Evolutionary conservation across 2,888 invertebrate species (phyloP), one percentile per base, ranked within the genome.

Genomic region (Nomada ruficornis): DNA sequence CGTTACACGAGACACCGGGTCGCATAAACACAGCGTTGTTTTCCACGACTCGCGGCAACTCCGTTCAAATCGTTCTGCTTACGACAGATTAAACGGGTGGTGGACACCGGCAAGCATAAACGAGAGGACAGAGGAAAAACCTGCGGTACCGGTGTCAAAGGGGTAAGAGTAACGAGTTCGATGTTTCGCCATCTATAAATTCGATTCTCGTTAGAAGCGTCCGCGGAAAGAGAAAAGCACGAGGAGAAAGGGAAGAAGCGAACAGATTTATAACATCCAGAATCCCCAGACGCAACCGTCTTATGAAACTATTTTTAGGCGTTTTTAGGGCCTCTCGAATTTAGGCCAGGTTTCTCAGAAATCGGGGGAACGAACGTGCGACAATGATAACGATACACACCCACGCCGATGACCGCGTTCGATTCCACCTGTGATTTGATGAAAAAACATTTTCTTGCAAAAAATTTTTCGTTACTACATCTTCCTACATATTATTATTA

Each of bases 231-330:
- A 72, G 69, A 64, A 79, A 72, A 78, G 42, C 18, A 62, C 55
- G 69, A 73, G 77, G 69, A 71, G 77, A 80, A 80, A 74, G 73
- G 77, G 82, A 77, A 80, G 70, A 71, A 77, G 83, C 73, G 76
- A 76, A 85, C 79, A 76, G 82, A 85, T 85, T 85, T 85, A 85
- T 69, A 77, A 64, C 85, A 76, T 84, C 81, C 84, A 82, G 82
- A 79, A 79, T 84, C 79, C 63, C 83, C 85, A 71, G 83, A 81
- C 81, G 83, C 80, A 75, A 85, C 81, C 79, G 81, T 78, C 81
- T 85, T 85, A 82, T 54, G 85, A 76, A 79, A 85, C 83, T 85
- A 85, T 85, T 85, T 85, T 84, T 84, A 85, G 83, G 81, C 75
- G 78, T 84, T 84, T 84, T 85, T 85, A 82, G 80, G 85, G 75